Percentiles rank a stretch among this genome's conserved stretches.
Evolutionary conservation across 2,888 invertebrate species (phyloP).

Genomic region (Lasioglossum malachurum): DNA sequence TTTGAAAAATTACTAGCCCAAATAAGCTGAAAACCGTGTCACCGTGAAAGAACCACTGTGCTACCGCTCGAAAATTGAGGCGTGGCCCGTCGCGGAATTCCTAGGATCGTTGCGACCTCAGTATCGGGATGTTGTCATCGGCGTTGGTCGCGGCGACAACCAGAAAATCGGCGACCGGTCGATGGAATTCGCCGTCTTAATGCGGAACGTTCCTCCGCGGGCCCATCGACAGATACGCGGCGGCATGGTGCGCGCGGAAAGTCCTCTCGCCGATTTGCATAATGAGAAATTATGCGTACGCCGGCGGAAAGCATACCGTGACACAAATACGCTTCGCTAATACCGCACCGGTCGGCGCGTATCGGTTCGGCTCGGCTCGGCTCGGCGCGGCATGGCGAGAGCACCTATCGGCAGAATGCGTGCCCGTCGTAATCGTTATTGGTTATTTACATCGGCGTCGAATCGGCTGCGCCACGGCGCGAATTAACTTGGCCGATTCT

Average conservation of each 20-base stretch:
- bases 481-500: conserved; percentile 69
- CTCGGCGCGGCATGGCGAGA: not conserved
- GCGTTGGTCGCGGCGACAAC: conserved; percentile 11
- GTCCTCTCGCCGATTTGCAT: conserved; percentile 72
- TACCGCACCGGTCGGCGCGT: not conserved
- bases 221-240: conserved; percentile 45
- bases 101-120: conserved; percentile 24
- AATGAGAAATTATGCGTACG: conserved; percentile 77
- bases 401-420: conserved; percentile 15
- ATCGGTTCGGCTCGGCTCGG: not conserved
- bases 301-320: conserved; percentile 61
- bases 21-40: not conserved
- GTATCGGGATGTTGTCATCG: conserved; percentile 41
- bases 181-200: conserved; percentile 54
- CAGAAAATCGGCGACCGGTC: conserved; percentile 47
- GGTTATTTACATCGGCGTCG: conserved; percentile 66
- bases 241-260: conserved; percentile 40
- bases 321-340: conserved; percentile 26
- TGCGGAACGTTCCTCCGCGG: conserved; percentile 33
- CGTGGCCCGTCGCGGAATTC: conserved; percentile 28
- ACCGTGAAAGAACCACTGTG: not conserved
- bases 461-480: conserved; percentile 56
- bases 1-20: rapidly evolving
- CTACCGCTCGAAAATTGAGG: conserved; percentile 27
- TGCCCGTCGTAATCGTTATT: conserved; percentile 71